Base-by-base conservation (phyloP, 2,113 vertebrate species). In the Hippocampus zosterae region DNA sequence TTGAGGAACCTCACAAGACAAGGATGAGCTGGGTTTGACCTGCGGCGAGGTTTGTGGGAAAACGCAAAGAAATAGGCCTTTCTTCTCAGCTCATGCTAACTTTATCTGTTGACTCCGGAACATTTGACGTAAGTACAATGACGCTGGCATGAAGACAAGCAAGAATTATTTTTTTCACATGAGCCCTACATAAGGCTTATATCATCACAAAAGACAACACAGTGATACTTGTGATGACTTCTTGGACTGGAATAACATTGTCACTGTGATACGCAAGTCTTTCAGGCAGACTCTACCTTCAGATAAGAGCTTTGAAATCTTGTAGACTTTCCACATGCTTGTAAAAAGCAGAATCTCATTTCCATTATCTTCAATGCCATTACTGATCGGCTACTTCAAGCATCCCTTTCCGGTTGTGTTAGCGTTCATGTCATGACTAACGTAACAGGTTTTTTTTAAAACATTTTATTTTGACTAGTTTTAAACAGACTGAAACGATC, bases 1-100 rank as follows among this genome's bases (percentile, higher is more conserved):
- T 85, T 78, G 69, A 79, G 74, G 71, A 82, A 75, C 83, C 70
- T 81, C 79, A 86, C 67, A 77, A 84, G 74, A 83, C 65, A 64
- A 65, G 67, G 59, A 44, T 25, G 75, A 40, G 61, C 29, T 7
- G 33, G 33, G 37, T 11, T 63, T 61, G 65, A 74, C 67, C 77
- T 40, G 4, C 29, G 65, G 68, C 68, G 18, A 57, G 46, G 52
- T 81, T 84, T 80, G 71, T 50, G 71, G 68, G 59, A 72, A 80
- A 84, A 78, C 37, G 46, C 29, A 72, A 62, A 80, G 62, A 68
- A 61, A 78, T 70, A 75, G 77, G 57, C 46, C 48, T n/a, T 71
- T 84, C 75, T 67, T 77, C 68, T 67, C 44, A 42, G 48, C 53
- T 71, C 64, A 65, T 41, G 9, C 33, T 33, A 71, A 56, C 23